Conservation (phyloP, 2,888 invertebrate species). For the Cataglyphis rosenhaueri region DNA sequence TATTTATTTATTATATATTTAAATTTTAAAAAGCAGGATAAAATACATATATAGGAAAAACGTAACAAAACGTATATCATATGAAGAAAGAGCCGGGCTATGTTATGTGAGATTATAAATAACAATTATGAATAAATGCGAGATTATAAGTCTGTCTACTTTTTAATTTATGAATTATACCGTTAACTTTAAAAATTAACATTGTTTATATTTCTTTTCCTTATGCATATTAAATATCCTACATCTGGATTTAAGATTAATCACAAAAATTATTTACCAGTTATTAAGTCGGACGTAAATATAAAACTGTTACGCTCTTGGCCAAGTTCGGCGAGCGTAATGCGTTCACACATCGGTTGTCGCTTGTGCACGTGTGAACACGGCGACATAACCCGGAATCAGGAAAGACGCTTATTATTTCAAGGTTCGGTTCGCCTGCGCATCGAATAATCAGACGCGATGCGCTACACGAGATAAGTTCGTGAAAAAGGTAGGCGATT, state of each 20-base stretch:
- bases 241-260: slow-evolving; percentile 28
- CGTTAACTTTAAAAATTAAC: slow-evolving; percentile 20
- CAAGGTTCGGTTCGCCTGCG: slow-evolving; percentile 79
- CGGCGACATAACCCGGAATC: slow-evolving; percentile 79
- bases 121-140: neutral
- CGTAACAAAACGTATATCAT: neutral
- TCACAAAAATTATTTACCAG: slow-evolving; percentile 20
- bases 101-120: neutral
- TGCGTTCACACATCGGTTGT: slow-evolving; percentile 79
- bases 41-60: neutral
- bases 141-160: neutral
- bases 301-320: slow-evolving; percentile 69
- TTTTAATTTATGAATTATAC: neutral
- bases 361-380: slow-evolving; percentile 73
- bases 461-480: slow-evolving; percentile 79
- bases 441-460: slow-evolving; percentile 77
- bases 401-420: slow-evolving; percentile 82
- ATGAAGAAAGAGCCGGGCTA: neutral
- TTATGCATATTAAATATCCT: slow-evolving; percentile 19
- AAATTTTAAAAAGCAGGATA: neutral
- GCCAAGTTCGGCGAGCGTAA: slow-evolving; percentile 71
- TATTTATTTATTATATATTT: too few relatives aligned
- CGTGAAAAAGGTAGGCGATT: slow-evolving; percentile 74
- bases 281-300: slow-evolving; percentile 46
- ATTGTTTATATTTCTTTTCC: neutral